These are phyloP conservation scores for Ctenoplectra terminalis DNA, from an alignment of 1,140 invertebrate genomes.

Conservation along the genomic window DNA sequence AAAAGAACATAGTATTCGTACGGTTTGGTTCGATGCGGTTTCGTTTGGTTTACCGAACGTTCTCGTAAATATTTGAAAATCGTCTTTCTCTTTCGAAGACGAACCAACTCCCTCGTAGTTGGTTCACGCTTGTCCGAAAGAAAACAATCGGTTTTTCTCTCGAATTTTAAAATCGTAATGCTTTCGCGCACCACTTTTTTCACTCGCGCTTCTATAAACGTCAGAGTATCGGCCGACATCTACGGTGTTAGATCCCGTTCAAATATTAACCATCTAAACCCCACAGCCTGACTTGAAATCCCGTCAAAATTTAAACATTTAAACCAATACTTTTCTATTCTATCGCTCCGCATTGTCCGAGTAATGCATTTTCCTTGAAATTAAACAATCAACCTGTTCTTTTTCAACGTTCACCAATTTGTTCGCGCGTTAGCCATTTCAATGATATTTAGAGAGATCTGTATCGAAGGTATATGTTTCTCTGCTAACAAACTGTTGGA, in stretches of 20 bases:
- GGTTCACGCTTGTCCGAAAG: constrained; percentile 68
- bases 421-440: no score
- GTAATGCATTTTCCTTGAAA: background rate
- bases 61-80: constrained; percentile 78
- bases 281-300: background rate
- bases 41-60: constrained; percentile 69
- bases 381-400: background rate
- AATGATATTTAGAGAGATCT: no score
- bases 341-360: background rate
- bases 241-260: constrained; percentile 7
- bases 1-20: constrained; percentile 11
- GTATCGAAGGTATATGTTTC: no score
- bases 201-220: background rate
- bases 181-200: constrained; percentile 39
- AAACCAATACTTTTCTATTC: constrained; percentile 19
- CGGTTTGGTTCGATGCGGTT: constrained; percentile 21
- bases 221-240: background rate
- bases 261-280: constrained; percentile 44
- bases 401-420: no score
- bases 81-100: constrained; percentile 68
- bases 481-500: no score
- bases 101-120: constrained; percentile 73
- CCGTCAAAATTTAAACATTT: constrained; percentile 52
- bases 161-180: constrained; percentile 80
- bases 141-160: constrained; percentile 60